Evolutionary conservation across 2,797 vertebrate genomes (phyloP).

Genomic region (Gadopsis bispinosus): DNA sequence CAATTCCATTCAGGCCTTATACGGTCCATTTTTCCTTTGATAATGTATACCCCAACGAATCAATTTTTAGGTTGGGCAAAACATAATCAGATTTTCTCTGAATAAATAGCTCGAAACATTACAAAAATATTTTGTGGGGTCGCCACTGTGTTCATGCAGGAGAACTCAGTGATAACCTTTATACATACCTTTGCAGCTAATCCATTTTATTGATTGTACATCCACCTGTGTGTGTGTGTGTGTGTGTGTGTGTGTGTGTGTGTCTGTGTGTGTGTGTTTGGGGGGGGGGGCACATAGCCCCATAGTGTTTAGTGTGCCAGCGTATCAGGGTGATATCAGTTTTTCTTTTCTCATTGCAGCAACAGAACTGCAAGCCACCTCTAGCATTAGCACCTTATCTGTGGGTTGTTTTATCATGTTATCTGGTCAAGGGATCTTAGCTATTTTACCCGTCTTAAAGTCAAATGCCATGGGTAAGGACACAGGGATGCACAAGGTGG

Average conservation of each 20-base stretch:
- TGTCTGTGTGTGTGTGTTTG: no score
- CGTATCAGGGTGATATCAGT: conserved; percentile 77
- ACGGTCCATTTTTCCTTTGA: conserved; percentile 62
- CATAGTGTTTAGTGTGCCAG: conserved; percentile 72
- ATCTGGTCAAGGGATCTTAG: conserved; percentile 70
- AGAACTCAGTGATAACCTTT: conserved; percentile 82
- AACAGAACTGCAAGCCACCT: conserved; percentile 62
- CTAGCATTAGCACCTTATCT: conserved; percentile 74
- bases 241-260: no score
- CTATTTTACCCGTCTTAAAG: conserved; percentile 66
- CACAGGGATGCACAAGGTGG: conserved; percentile 39
- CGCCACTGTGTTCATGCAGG: conserved; percentile 68
- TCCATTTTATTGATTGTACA: conserved; percentile 86
- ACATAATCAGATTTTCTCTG: conserved; percentile 78
- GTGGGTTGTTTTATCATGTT: conserved; percentile 68
- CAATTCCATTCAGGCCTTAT: conserved; percentile 47
- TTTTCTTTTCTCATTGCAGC: conserved; percentile 68
- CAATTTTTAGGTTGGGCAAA: conserved; percentile 68
- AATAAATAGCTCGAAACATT: conserved; percentile 76
- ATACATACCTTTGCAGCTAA: conserved; percentile 82
- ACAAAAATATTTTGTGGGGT: conserved; percentile 80
- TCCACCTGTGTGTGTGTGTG: no score
- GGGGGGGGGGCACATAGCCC: no score
- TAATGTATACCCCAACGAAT: conserved; percentile 73
- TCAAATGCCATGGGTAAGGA: conserved; percentile 69